Evolutionary conservation across 2,797 vertebrate genomes (phyloP).

Genomic region (Lerista edwardsae): DNA sequence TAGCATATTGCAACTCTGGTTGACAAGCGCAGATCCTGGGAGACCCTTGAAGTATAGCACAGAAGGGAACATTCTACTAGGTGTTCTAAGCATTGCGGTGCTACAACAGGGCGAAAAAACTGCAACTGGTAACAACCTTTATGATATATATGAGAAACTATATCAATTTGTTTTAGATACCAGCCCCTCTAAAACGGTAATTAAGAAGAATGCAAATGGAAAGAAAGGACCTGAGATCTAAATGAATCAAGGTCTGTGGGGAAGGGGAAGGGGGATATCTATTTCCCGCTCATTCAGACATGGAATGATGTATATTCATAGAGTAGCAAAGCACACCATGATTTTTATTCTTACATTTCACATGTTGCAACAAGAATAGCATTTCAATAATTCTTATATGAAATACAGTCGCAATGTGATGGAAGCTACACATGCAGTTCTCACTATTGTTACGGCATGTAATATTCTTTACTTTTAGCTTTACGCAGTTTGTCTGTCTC

Average conservation of each 20-base stretch:
- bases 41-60: background rate
- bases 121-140: too few relatives aligned
- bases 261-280: background rate
- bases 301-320: conserved; percentile 28
- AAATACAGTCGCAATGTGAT: background rate
- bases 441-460: background rate
- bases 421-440: background rate
- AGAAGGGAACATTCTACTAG: background rate
- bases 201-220: conserved; percentile 39
- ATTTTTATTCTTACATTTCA: background rate
- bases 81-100: too few relatives aligned
- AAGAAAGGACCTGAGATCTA: conserved; percentile 48
- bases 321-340: background rate
- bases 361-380: background rate
- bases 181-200: conserved; percentile 28
- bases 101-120: too few relatives aligned
- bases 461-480: background rate
- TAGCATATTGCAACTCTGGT: background rate
- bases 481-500: background rate
- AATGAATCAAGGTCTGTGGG: conserved; percentile 15
- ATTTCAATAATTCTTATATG: conserved; percentile 1
- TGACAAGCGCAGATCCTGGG: background rate
- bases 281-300: background rate
- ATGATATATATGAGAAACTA: conserved; percentile 30
- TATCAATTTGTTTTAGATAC: conserved; percentile 32